A percentile compares a stretch with the other conserved stretches of the same genome.
phyloP scores from a whole-genome alignment of 1,140 invertebrate species.

The Bombus cullumanus region DNA sequence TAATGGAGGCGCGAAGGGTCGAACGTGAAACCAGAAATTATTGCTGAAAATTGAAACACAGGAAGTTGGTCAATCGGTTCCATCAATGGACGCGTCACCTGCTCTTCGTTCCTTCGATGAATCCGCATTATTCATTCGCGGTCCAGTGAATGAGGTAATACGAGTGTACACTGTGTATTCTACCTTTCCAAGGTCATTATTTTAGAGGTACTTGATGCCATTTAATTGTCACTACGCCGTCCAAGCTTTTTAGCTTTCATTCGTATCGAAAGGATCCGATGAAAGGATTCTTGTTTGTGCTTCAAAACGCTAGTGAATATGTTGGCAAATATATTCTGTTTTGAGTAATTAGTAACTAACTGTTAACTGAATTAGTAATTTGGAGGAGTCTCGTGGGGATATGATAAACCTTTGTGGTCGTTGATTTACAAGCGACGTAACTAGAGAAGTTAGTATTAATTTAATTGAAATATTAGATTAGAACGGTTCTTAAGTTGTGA shows the following conservation, averaged over 20 bases:
- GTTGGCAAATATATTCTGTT: neutral
- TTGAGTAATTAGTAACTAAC: neutral
- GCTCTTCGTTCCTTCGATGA: neutral
- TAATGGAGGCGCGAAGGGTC: slow-evolving; percentile 55
- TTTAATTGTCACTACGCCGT: neutral
- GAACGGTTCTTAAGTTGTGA: no score
- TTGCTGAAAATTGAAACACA: slow-evolving; percentile 46
- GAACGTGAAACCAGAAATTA: slow-evolving; percentile 20
- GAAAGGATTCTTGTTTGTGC: no score
- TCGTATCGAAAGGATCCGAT: neutral
- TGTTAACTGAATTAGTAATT: neutral
- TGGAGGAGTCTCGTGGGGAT: neutral
- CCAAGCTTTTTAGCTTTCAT: neutral
- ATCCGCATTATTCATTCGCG: slow-evolving; percentile 16
- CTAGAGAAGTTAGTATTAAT: neutral
- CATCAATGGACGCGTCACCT: slow-evolving; percentile 20
- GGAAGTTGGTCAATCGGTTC: slow-evolving; percentile 39
- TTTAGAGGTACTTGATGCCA: no score
- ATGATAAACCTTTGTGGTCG: no score
- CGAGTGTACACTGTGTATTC: neutral
- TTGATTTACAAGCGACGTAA: neutral
- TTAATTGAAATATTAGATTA: neutral
- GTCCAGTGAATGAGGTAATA: neutral
- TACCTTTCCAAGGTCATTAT: neutral
- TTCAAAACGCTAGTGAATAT: no score